phyloP scores from a whole-genome alignment of 1,140 invertebrate genomes.

The Drosophila ohnishii region DNA sequence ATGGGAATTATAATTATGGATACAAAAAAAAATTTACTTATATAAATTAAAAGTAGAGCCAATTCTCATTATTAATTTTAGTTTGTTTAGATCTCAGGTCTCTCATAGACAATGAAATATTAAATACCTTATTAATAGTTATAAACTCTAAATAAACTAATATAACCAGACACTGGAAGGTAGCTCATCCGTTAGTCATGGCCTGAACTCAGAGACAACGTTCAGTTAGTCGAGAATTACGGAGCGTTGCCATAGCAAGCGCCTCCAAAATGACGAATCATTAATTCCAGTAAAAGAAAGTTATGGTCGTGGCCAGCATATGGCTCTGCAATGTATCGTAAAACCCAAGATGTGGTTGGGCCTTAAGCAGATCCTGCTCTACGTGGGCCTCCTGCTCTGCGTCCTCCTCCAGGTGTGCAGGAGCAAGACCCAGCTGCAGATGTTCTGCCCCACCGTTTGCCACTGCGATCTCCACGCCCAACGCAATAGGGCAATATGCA shows the following conservation, averaged over 20 bases:
- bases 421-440: slow-evolving; percentile 61
- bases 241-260: slow-evolving; percentile 17
- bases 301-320: slow-evolving; percentile 17
- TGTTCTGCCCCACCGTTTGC: slow-evolving; percentile 72
- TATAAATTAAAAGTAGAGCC: no score
- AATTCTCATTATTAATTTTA: no score
- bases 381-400: slow-evolving; percentile 70
- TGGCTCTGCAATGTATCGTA: slow-evolving; percentile 69
- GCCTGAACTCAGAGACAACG: not conserved
- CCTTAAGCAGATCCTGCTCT: slow-evolving; percentile 70
- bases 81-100: no score
- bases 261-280: slow-evolving; percentile 24
- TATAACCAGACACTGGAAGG: slow-evolving; percentile 1
- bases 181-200: slow-evolving; percentile 36
- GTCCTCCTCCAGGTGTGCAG: slow-evolving; percentile 67
- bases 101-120: not conserved
- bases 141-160: not conserved
- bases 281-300: slow-evolving; percentile 27
- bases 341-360: slow-evolving; percentile 74
- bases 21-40: no score
- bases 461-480: slow-evolving; percentile 68
- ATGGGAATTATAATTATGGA: no score
- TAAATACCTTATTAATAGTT: no score
- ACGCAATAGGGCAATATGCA: slow-evolving; percentile 78
- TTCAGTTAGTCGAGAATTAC: slow-evolving; percentile 25